Evolutionary conservation across 1,140 invertebrate genomes (phyloP).

Genomic region (Chymomyza costata): DNA sequence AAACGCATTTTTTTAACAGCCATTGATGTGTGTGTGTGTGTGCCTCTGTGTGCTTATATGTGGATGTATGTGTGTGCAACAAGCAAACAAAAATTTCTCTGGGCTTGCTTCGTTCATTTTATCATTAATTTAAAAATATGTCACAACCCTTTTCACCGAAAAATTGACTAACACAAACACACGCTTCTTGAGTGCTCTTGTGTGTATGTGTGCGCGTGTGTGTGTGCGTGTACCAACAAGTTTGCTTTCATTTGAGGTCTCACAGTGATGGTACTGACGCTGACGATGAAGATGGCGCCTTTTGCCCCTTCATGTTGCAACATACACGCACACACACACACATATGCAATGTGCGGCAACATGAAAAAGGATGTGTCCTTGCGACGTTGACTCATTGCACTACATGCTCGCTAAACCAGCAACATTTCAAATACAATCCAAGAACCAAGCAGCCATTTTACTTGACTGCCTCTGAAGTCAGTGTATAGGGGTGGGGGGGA

Average conservation of each 20-base stretch:
- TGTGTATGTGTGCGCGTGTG: too few species aligned
- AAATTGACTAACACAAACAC: slow-evolving; percentile 36
- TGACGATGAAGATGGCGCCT: slow-evolving; percentile 2
- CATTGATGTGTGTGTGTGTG: too few species aligned
- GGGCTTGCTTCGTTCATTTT: slow-evolving; percentile 42
- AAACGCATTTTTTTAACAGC: neutral
- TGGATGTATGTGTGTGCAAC: slow-evolving; percentile 12
- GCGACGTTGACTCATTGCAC: slow-evolving; percentile 53
- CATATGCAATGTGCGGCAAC: slow-evolving; percentile 16
- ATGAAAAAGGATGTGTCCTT: slow-evolving; percentile 54
- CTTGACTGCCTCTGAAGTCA: slow-evolving; percentile 5
- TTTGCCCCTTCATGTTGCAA: neutral
- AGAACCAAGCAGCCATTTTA: slow-evolving; percentile 33
- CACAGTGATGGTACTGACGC: slow-evolving; percentile 1
- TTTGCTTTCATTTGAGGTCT: slow-evolving; percentile 45
- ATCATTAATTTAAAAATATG: slow-evolving; percentile 66
- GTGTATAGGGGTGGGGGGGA: neutral
- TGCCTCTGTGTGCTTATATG: neutral
- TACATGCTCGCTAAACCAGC: neutral
- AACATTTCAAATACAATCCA: slow-evolving; percentile 5
- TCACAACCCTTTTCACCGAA: slow-evolving; percentile 64
- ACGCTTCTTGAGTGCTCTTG: neutral
- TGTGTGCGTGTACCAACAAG: slow-evolving; percentile 13
- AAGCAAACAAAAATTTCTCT: slow-evolving; percentile 38
- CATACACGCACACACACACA: slow-evolving; percentile 3